Conservation (phyloP, 1,140 invertebrate species). For the Calosoma granatense region DNA sequence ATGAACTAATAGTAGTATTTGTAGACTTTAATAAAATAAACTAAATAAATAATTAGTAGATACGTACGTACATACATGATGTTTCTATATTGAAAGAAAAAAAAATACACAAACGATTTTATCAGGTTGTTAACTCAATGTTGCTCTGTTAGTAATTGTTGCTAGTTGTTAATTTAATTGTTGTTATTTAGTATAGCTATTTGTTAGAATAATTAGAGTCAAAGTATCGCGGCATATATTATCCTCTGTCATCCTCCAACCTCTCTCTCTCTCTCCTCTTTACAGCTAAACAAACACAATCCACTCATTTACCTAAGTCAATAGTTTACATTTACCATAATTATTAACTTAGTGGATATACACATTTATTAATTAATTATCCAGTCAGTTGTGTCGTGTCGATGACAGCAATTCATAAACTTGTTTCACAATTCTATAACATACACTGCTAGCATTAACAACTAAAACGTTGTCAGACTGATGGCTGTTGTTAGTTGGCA, state of each 20-base stretch:
- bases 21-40: not conserved
- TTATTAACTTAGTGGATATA: too few relatives aligned
- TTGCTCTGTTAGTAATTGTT: slow-evolving; percentile 6
- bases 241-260: not conserved
- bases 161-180: slow-evolving; percentile 6
- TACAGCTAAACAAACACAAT: too few relatives aligned
- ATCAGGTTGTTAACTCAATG: slow-evolving; percentile 5
- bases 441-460: too few relatives aligned
- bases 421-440: too few relatives aligned
- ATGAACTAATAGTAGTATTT: not conserved
- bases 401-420: too few relatives aligned
- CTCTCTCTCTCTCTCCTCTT: not conserved
- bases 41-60: not conserved
- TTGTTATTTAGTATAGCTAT: slow-evolving; percentile 5
- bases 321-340: too few relatives aligned
- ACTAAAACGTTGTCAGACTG: too few relatives aligned
- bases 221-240: slow-evolving; percentile 1
- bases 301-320: too few relatives aligned
- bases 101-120: not conserved
- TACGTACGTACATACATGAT: not conserved
- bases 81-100: not conserved
- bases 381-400: too few relatives aligned
- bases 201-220: not conserved
- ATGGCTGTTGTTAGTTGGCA: too few relatives aligned
- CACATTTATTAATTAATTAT: too few relatives aligned